Evolutionary conservation across 2,113 vertebrate genomes (phyloP).

Genomic region (Amia ocellicauda): DNA sequence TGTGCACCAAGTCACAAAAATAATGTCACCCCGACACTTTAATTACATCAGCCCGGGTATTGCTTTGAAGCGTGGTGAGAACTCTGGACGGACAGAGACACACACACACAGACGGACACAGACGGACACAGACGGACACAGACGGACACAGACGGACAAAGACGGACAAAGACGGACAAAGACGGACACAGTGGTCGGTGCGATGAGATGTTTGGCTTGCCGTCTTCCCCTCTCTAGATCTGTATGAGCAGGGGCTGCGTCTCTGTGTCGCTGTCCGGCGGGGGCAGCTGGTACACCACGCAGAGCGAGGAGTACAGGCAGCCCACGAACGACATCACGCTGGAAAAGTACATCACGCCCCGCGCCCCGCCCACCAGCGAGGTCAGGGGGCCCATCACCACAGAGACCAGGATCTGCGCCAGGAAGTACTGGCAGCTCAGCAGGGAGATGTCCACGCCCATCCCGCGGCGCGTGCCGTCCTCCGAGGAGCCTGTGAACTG

Average conservation of each 20-base stretch:
- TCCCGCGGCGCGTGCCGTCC: constrained; percentile 80
- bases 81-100: constrained; percentile 1
- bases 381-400: constrained; percentile 91
- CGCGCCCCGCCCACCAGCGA: constrained; percentile 89
- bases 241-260: constrained; percentile 78
- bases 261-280: constrained; percentile 77
- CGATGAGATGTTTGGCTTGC: too few relatives aligned
- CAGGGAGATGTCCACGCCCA: constrained; percentile 94
- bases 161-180: background rate
- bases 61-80: constrained; percentile 2
- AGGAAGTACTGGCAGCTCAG: constrained; percentile 97
- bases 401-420: constrained; percentile 90
- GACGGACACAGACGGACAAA: constrained; percentile 7
- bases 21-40: too few relatives aligned
- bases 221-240: constrained; percentile 43
- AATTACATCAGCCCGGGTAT: background rate
- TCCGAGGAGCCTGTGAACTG: constrained; percentile 83
- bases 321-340: constrained; percentile 89
- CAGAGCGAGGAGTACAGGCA: constrained; percentile 92
- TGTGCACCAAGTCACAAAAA: too few relatives aligned
- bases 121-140: background rate
- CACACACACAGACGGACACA: background rate
- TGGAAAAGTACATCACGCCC: constrained; percentile 95
- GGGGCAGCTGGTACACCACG: constrained; percentile 83
- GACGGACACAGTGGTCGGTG: too few relatives aligned